These are phyloP conservation scores for Leucophenga maculata DNA, from an alignment of 2,888 invertebrate genomes.

Conservation along the genomic window DNA sequence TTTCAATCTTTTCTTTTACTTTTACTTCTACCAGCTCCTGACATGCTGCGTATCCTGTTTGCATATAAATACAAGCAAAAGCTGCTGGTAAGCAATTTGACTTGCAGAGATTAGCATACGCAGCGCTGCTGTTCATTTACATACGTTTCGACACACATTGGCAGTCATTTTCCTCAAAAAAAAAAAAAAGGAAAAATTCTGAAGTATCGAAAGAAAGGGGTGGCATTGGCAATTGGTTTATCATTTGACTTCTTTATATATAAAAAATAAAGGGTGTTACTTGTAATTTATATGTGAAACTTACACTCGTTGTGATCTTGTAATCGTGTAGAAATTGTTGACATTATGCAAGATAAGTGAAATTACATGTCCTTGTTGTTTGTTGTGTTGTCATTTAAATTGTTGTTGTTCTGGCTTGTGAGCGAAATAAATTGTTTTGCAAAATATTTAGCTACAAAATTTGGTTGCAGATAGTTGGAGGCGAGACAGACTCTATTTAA, in stretches of 20 bases:
- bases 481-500: too few relatives aligned
- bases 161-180: background rate
- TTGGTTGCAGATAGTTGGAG: too few relatives aligned
- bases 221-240: conserved; percentile 28
- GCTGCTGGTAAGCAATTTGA: conserved; percentile 11
- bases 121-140: conserved; percentile 24
- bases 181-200: too few relatives aligned
- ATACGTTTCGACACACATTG: conserved; percentile 17
- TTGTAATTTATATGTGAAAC: conserved; percentile 64
- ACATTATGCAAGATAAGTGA: conserved; percentile 64
- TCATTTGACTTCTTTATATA: conserved; percentile 23
- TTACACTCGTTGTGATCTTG: conserved; percentile 38
- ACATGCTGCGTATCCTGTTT: conserved; percentile 24
- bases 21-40: conserved; percentile 14
- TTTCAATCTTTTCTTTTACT: conserved; percentile 38
- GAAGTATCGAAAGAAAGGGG: conserved; percentile 24
- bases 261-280: conserved; percentile 48
- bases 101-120: conserved; percentile 26
- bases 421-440: too few relatives aligned
- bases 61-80: conserved; percentile 17
- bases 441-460: too few relatives aligned
- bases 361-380: conserved; percentile 63
- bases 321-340: conserved; percentile 44
- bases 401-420: too few relatives aligned
- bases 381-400: conserved; percentile 27